phyloP scores from a whole-genome alignment of 2,797 vertebrate genomes.

The Morelia viridis region DNA sequence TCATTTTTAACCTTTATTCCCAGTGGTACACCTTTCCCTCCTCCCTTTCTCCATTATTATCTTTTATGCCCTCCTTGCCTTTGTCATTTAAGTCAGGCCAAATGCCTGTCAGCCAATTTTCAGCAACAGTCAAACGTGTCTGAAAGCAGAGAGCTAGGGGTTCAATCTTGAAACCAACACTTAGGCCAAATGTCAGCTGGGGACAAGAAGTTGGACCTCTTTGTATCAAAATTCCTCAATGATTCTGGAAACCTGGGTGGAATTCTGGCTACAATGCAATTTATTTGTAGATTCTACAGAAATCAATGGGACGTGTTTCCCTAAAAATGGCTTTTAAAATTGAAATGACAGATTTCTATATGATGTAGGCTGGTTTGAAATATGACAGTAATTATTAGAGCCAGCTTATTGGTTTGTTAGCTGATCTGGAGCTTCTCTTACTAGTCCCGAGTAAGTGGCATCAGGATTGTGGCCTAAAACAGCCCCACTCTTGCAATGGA shows the following conservation, averaged over 20 bases:
- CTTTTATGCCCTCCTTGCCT: slow-evolving; percentile 40
- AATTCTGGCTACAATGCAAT: background rate
- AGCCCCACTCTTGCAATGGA: slow-evolving; percentile 48
- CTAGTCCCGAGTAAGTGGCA: background rate
- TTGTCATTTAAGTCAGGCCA: slow-evolving; percentile 57
- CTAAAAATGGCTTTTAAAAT: slow-evolving; percentile 2
- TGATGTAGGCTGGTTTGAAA: background rate
- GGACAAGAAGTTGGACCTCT: background rate
- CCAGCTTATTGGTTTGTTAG: background rate
- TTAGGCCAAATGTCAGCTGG: slow-evolving; percentile 9
- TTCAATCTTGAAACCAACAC: background rate
- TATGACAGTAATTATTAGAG: background rate
- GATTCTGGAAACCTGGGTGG: background rate
- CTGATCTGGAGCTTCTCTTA: background rate
- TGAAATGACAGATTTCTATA: background rate
- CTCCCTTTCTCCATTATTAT: slow-evolving; percentile 49
- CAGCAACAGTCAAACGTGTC: slow-evolving; percentile 45
- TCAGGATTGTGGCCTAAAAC: slow-evolving; percentile 19
- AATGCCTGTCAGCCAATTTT: slow-evolving; percentile 46
- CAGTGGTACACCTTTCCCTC: slow-evolving; percentile 39
- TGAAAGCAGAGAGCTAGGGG: slow-evolving; percentile 54
- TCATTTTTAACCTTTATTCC: slow-evolving; percentile 55
- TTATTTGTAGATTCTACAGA: background rate
- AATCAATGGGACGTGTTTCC: background rate
- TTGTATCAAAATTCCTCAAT: background rate